Conservation (phyloP, 2,888 invertebrate species). For the Nipponacmea schrenckii region DNA sequence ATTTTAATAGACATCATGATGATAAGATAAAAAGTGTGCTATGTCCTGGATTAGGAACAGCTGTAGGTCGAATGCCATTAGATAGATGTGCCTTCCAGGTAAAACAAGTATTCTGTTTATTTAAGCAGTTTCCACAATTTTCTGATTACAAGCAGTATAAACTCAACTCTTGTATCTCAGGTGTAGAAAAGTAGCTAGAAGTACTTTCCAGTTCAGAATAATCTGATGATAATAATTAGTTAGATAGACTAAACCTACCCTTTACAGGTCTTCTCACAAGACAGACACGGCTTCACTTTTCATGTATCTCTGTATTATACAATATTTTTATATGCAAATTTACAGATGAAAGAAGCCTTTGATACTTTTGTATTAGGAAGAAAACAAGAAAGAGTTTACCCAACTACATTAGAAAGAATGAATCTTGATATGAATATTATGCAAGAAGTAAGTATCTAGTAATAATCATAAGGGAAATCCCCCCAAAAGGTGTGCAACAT, state of each 20-base stretch:
- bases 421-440: slow-evolving; percentile 20
- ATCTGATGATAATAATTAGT: too few species aligned
- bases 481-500: too few species aligned
- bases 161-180: slow-evolving; percentile 2
- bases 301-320: too few species aligned
- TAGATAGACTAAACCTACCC: too few species aligned
- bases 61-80: slow-evolving; percentile 53
- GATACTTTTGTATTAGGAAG: slow-evolving; percentile 39
- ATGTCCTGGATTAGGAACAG: slow-evolving; percentile 60
- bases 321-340: not conserved
- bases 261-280: too few species aligned
- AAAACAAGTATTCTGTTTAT: not conserved
- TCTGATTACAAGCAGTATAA: not conserved
- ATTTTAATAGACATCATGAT: not conserved
- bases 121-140: not conserved
- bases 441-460: slow-evolving; percentile 17
- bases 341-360: slow-evolving; percentile 44
- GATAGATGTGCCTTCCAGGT: slow-evolving; percentile 57
- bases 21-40: slow-evolving; percentile 47
- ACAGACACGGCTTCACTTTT: too few species aligned
- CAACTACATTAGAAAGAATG: slow-evolving; percentile 25
- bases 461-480: too few species aligned
- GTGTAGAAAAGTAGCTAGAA: too few species aligned
- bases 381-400: slow-evolving; percentile 26
- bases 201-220: too few species aligned